A percentile compares a stretch with the other conserved stretches of the same genome.
These are phyloP conservation scores for Falcaria lacertinaria DNA, from an alignment of 2,888 invertebrate genomes.

Conservation along the genomic window DNA sequence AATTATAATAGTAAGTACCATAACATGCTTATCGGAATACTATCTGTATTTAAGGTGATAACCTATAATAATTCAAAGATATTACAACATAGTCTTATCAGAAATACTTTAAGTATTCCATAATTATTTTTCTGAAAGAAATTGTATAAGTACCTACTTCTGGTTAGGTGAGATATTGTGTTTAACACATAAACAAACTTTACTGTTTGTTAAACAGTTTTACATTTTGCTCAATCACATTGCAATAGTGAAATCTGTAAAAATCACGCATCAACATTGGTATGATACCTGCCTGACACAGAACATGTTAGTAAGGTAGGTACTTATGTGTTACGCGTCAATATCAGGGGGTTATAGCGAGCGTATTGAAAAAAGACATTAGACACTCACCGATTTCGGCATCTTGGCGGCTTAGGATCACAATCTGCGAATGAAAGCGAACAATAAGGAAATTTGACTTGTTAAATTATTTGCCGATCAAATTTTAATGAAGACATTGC, in stretches of 20 bases:
- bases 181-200: neutral
- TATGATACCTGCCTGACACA: conserved; percentile 6
- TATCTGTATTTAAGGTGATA: conserved; percentile 32
- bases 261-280: conserved; percentile 37
- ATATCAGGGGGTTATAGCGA: too few relatives aligned
- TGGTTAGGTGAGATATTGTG: conserved; percentile 6
- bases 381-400: conserved; percentile 82
- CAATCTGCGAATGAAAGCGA: conserved; percentile 68
- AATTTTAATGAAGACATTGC: conserved; percentile 31
- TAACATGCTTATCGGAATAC: too few relatives aligned
- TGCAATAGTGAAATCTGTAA: conserved; percentile 66
- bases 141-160: conserved; percentile 8
- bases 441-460: conserved; percentile 39
- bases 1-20: too few relatives aligned
- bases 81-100: conserved; percentile 36
- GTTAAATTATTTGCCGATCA: conserved; percentile 11
- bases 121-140: neutral
- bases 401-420: conserved; percentile 77
- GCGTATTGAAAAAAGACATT: neutral
- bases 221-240: conserved; percentile 38
- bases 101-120: conserved; percentile 14
- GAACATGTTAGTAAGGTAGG: conserved; percentile 16
- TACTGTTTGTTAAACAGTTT: conserved; percentile 10
- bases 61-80: conserved; percentile 23
- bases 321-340: too few relatives aligned